Percentiles rank a stretch among this genome's conserved stretches.
These are phyloP conservation scores for Ctena decussata DNA, from an alignment of 2,888 invertebrate species.

Conservation along the genomic window DNA sequence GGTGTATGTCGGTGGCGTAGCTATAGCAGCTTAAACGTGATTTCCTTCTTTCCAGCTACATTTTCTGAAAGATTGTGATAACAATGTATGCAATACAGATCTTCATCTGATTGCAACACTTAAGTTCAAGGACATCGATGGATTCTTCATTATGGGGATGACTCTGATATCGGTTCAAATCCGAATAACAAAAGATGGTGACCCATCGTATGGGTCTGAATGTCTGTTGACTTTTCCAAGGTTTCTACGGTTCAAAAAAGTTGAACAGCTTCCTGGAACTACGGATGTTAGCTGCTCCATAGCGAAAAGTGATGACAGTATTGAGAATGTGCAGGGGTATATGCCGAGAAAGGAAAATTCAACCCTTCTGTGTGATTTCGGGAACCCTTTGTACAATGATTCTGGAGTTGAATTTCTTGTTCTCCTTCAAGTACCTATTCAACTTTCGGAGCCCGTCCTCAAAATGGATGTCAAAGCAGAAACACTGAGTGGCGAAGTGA, in stretches of 20 bases:
- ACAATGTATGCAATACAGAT: conserved; percentile 69
- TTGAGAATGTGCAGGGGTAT: neutral
- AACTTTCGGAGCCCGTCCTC: conserved; percentile 35
- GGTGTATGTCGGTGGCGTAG: too few relatives aligned
- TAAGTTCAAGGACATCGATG: conserved; percentile 29
- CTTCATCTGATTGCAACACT: conserved; percentile 54
- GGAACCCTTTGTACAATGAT: conserved; percentile 50
- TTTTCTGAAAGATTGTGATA: conserved; percentile 69
- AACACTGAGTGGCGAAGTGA: conserved; percentile 59
- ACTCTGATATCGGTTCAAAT: conserved; percentile 65
- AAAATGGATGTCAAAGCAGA: conserved; percentile 50
- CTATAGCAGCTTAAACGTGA: too few relatives aligned
- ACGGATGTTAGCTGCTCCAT: conserved; percentile 46
- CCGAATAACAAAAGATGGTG: conserved; percentile 69
- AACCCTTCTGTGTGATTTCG: conserved; percentile 35
- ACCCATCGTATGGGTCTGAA: conserved; percentile 70
- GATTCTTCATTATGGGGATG: conserved; percentile 66
- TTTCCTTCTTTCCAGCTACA: conserved; percentile 51
- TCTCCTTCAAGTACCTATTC: conserved; percentile 47
- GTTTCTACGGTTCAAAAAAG: conserved; percentile 53
- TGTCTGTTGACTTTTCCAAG: conserved; percentile 66
- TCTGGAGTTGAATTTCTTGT: conserved; percentile 40
- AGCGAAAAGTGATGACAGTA: neutral
- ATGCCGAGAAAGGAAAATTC: neutral
- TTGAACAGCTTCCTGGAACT: conserved; percentile 40